Conservation (phyloP, 2,797 vertebrate genomes). For the Caiman crocodilus region DNA sequence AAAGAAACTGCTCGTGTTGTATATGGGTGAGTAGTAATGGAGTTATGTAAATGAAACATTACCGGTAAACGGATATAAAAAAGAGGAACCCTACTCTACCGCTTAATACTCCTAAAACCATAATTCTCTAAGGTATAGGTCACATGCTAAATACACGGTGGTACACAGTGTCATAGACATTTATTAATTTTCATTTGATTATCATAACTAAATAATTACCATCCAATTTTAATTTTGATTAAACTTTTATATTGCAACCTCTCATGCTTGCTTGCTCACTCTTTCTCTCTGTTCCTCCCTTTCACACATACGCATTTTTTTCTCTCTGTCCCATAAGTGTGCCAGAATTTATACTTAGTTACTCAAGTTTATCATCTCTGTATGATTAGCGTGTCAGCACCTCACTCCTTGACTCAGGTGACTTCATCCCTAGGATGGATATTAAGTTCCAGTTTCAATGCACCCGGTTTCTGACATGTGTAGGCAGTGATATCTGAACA, state of each 20-base stretch:
- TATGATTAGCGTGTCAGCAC: neutral
- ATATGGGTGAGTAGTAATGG: neutral
- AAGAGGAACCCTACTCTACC: neutral
- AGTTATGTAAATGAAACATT: neutral
- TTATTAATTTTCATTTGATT: slow-evolving; percentile 17
- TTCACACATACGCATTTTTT: neutral
- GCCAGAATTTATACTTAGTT: neutral
- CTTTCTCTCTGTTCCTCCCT: neutral
- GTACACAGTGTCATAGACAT: neutral
- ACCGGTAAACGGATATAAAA: neutral
- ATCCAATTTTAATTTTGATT: neutral
- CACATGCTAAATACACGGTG: neutral
- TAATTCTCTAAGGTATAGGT: neutral
- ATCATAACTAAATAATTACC: neutral
- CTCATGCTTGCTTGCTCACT: no score
- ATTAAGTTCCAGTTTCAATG: neutral
- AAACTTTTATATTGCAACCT: neutral
- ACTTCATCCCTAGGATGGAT: neutral
- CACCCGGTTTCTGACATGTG: neutral
- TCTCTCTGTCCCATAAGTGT: neutral
- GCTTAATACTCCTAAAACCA: neutral
- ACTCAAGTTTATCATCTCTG: neutral
- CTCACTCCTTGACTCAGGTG: neutral
- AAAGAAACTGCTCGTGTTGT: neutral
- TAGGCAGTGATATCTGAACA: neutral